A percentile compares a stretch with the other conserved stretches of the same genome.
Conservation (phyloP, 2,888 invertebrate genomes). For the Elaeidobius kamerunicus region DNA sequence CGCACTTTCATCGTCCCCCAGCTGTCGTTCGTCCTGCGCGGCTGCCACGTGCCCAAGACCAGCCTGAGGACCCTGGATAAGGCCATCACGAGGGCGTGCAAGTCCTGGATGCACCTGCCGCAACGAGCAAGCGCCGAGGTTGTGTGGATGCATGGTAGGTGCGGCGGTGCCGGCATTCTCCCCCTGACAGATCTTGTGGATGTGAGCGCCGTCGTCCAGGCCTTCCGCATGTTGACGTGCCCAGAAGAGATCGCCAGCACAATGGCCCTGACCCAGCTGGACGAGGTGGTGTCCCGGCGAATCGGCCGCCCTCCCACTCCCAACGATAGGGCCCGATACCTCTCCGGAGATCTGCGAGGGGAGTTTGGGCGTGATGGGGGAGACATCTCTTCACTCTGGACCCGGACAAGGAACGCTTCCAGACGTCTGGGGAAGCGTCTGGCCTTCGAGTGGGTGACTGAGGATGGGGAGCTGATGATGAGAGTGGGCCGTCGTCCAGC, state of each 20-base stretch:
- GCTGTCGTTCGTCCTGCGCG: constrained; percentile 38
- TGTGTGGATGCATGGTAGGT: constrained; percentile 31
- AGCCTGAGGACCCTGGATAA: constrained; percentile 35
- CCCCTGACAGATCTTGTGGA: constrained; percentile 39
- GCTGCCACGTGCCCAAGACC: constrained; percentile 34
- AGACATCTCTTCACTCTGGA: constrained; percentile 32
- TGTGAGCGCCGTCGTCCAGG: too few species aligned
- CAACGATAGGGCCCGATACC: constrained; percentile 32
- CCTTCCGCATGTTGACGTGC: too few species aligned
- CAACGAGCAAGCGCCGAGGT: constrained; percentile 38
- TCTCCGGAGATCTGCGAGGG: constrained; percentile 32
- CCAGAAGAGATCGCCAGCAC: too few species aligned
- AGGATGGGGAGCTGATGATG: background rate
- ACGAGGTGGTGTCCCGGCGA: constrained; percentile 27
- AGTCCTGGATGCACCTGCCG: constrained; percentile 40
- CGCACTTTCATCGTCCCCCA: constrained; percentile 38
- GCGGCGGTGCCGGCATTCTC: constrained; percentile 39
- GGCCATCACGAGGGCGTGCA: constrained; percentile 30
- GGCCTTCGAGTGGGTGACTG: background rate
- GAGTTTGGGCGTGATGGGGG: constrained; percentile 29
- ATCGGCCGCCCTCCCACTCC: constrained; percentile 18
- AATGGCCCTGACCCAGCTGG: constrained; percentile 31
- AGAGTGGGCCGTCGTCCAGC: background rate
- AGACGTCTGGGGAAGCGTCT: constrained; percentile 12
- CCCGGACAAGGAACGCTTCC: constrained; percentile 33